These are phyloP conservation scores for Rhyzopertha dominica DNA, from an alignment of 1,140 invertebrate genomes.

Conservation along the genomic window DNA sequence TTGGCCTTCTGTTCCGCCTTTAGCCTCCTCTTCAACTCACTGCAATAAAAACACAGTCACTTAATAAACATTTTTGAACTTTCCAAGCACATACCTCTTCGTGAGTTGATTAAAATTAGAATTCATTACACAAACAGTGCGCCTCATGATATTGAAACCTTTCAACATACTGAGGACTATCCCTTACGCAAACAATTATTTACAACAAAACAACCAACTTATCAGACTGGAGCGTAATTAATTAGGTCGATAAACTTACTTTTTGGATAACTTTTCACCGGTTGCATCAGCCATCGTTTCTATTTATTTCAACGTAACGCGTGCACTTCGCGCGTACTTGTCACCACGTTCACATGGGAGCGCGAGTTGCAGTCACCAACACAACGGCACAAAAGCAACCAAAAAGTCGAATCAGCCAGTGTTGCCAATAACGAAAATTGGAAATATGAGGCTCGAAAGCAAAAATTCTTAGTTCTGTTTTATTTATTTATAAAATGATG, in stretches of 20 bases:
- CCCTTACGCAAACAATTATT: constrained; percentile 24
- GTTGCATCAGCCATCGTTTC: constrained; percentile 53
- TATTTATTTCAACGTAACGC: too few relatives aligned
- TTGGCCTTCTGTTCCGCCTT: constrained; percentile 92
- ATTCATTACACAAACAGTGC: constrained; percentile 19
- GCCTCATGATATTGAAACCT: constrained; percentile 22
- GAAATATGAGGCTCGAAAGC: too few relatives aligned
- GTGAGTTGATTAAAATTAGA: constrained; percentile 26
- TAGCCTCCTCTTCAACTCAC: constrained; percentile 85
- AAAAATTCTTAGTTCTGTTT: too few relatives aligned
- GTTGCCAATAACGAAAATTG: too few relatives aligned
- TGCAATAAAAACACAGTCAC: constrained; percentile 50
- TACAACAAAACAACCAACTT: constrained; percentile 26
- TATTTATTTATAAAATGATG: too few relatives aligned
- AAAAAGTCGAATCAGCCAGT: too few relatives aligned
- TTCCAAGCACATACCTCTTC: constrained; percentile 41
- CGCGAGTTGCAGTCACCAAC: too few relatives aligned
- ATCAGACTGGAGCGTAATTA: constrained; percentile 34
- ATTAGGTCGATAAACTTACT: constrained; percentile 53
- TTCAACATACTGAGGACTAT: constrained; percentile 43
- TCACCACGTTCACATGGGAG: too few relatives aligned
- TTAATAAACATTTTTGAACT: constrained; percentile 3
- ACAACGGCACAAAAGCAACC: too few relatives aligned
- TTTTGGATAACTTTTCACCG: constrained; percentile 62
- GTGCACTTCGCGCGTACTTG: too few relatives aligned